These are phyloP conservation scores for Microtus montanus DNA, from an alignment of 2,113 vertebrate genomes.

Conservation along the genomic window DNA sequence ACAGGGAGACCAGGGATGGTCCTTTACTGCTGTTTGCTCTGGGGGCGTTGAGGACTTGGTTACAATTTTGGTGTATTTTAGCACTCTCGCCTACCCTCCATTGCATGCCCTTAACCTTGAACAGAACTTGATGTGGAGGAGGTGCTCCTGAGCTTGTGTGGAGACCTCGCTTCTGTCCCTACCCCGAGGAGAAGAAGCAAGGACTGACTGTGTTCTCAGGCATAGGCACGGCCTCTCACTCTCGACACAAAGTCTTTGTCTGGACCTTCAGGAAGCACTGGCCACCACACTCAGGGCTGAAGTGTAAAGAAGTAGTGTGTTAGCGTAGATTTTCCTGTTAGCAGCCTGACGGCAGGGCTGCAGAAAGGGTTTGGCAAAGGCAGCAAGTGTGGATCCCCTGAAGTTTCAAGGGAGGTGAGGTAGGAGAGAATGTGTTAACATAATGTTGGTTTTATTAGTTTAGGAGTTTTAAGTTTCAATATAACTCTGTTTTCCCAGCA, in stretches of 20 bases:
- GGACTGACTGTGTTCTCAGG: neutral
- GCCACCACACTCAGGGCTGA: neutral
- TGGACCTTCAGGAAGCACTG: slow-evolving; percentile 14
- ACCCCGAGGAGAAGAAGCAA: neutral
- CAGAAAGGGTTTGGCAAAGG: slow-evolving; percentile 9
- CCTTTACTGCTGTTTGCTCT: neutral
- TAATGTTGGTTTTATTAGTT: slow-evolving; percentile 34
- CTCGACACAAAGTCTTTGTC: slow-evolving; percentile 53
- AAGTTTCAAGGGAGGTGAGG: neutral
- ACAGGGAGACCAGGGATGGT: neutral
- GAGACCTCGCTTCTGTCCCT: neutral
- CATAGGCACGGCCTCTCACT: neutral
- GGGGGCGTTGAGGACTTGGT: neutral
- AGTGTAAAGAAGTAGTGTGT: neutral
- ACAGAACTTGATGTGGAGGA: neutral
- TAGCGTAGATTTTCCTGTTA: neutral
- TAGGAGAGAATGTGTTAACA: neutral
- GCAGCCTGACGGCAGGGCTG: neutral
- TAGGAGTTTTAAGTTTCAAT: slow-evolving; percentile 43
- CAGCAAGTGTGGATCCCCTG: neutral
- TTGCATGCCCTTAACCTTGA: neutral
- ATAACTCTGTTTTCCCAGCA: slow-evolving; percentile 31
- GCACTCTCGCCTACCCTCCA: neutral
- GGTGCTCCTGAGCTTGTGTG: neutral
- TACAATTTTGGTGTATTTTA: neutral